Conservation (phyloP, 2,113 vertebrate genomes). For the Cynoglossus semilaevis region DNA sequence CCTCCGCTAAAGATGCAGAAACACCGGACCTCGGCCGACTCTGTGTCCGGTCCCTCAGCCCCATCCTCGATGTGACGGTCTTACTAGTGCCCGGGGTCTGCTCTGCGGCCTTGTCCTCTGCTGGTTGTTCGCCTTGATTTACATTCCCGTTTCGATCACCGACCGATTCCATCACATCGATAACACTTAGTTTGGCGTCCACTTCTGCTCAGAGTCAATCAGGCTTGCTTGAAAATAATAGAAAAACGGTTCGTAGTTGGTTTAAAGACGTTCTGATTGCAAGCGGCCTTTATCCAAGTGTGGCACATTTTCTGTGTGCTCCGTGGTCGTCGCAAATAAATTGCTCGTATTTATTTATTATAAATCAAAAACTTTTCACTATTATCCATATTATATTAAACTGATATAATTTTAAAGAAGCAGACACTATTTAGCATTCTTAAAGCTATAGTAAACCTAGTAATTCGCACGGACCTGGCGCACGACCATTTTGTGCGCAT, state of each 20-base stretch:
- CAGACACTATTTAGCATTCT: constrained; percentile 74
- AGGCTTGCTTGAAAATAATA: constrained; percentile 44
- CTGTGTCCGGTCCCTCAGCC: constrained; percentile 66
- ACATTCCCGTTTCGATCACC: constrained; percentile 45
- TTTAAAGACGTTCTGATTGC: constrained; percentile 54
- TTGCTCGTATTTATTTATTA: constrained; percentile 49
- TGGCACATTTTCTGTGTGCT: constrained; percentile 67
- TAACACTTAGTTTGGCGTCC: constrained; percentile 15
- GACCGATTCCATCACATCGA: constrained; percentile 70
- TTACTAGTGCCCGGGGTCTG: constrained; percentile 67
- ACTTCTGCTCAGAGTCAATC: constrained; percentile 35
- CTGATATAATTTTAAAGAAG: constrained; percentile 76
- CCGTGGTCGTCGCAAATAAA: constrained; percentile 52
- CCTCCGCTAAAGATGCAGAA: constrained; percentile 40
- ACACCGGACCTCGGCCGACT: constrained; percentile 64
- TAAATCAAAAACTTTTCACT: constrained; percentile 68
- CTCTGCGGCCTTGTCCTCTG: constrained; percentile 69
- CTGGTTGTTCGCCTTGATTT: constrained; percentile 58
- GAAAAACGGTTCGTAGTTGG: constrained; percentile 45
- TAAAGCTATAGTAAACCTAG: constrained; percentile 81
- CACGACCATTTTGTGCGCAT: constrained; percentile 69
- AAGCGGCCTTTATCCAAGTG: constrained; percentile 70
- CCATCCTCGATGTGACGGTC: constrained; percentile 59
- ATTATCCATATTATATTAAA: constrained; percentile 69
- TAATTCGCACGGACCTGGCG: constrained; percentile 51